These are phyloP conservation scores for Coremacera marginata DNA, from an alignment of 2,888 invertebrate species.

Conservation along the genomic window DNA sequence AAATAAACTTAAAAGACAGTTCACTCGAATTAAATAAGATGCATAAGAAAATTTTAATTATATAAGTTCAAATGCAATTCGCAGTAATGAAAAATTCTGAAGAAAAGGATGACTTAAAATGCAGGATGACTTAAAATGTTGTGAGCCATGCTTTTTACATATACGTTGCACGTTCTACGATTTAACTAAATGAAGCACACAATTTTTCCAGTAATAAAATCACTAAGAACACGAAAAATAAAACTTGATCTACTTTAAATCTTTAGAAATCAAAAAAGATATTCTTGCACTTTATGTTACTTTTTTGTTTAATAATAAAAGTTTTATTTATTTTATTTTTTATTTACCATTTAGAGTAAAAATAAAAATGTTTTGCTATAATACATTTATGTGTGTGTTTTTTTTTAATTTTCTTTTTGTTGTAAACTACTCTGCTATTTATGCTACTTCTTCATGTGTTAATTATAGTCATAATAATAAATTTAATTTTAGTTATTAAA, in stretches of 20 bases:
- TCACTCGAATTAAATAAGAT: no score
- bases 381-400: slow-evolving; percentile 1
- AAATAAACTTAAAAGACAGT: no score
- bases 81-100: no score
- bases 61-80: no score
- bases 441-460: background rate
- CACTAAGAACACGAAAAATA: background rate
- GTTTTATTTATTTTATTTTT: slow-evolving; percentile 11
- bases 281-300: background rate
- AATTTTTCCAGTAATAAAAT: background rate
- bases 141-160: no score
- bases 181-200: no score
- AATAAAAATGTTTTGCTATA: slow-evolving; percentile 16
- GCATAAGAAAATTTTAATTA: no score
- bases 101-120: no score
- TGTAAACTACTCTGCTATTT: slow-evolving; percentile 8
- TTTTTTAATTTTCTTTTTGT: background rate
- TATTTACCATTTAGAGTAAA: background rate
- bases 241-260: background rate
- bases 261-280: background rate
- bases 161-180: no score
- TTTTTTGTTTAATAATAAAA: slow-evolving; percentile 25
- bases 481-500: background rate
- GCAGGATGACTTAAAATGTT: no score
- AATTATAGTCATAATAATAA: slow-evolving; percentile 4